Conservation (phyloP, 2,888 invertebrate genomes). For the Caenorhabditis parvicauda region DNA sequence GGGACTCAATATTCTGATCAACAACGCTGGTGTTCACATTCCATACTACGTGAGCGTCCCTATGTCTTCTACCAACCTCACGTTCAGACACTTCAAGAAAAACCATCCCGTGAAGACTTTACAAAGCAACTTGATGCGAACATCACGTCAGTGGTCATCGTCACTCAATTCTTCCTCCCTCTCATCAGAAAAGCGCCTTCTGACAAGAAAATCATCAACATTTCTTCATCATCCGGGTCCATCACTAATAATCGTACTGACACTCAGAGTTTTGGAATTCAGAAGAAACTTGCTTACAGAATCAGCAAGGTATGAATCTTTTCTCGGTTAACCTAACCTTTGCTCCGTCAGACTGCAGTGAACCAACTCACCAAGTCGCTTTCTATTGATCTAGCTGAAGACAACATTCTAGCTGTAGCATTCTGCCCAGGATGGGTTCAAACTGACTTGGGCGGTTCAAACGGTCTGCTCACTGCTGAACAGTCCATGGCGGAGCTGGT, state of each 20-base stretch:
- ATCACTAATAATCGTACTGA: too few relatives aligned
- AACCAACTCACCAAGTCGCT: too few relatives aligned
- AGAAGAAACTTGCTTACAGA: too few relatives aligned
- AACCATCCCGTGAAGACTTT: not conserved
- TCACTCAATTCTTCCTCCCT: conserved; percentile 1
- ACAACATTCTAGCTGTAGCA: not conserved
- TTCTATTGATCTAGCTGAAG: too few relatives aligned
- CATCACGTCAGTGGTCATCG: not conserved
- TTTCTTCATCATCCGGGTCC: too few relatives aligned
- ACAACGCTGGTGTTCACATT: conserved; percentile 15
- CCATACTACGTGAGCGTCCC: not conserved
- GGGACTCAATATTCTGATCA: conserved; percentile 13
- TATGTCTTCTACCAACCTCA: too few relatives aligned
- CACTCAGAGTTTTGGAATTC: too few relatives aligned
- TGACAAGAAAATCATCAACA: too few relatives aligned
- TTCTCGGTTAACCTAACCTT: too few relatives aligned
- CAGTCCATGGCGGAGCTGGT: conserved; percentile 6
- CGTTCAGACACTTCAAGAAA: too few relatives aligned
- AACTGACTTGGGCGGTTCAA: conserved; percentile 44
- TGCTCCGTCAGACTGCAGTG: too few relatives aligned
- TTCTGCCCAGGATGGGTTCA: conserved; percentile 50
- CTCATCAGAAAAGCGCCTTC: not conserved
- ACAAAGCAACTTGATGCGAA: not conserved
- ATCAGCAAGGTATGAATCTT: too few relatives aligned
- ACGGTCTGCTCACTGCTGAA: conserved; percentile 19